Conservation (phyloP, 2,797 vertebrate genomes). For the Lophius americanus region DNA sequence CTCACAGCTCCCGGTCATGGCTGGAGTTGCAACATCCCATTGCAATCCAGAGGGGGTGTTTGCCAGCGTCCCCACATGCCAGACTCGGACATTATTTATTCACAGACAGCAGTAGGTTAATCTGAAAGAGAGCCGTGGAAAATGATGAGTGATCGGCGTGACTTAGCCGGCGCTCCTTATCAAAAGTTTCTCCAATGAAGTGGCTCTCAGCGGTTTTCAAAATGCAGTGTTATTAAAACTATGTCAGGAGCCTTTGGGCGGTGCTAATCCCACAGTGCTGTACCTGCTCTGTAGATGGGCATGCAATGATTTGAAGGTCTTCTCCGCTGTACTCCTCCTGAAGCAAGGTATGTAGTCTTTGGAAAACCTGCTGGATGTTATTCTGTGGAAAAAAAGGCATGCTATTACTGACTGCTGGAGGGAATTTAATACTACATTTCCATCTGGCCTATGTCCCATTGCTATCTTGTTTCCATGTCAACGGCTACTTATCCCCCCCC, state of each 20-base stretch:
- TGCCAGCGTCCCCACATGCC: constrained; percentile 24
- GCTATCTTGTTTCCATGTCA: constrained; percentile 79
- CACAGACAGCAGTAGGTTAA: constrained; percentile 91
- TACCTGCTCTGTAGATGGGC: constrained; percentile 92
- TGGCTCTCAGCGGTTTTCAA: constrained; percentile 52
- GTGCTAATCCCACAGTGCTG: constrained; percentile 28
- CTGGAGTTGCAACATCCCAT: constrained; percentile 43
- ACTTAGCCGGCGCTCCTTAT: constrained; percentile 45
- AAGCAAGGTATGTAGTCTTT: constrained; percentile 90
- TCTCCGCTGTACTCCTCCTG: constrained; percentile 95
- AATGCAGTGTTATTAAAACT: constrained; percentile 49
- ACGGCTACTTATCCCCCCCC: constrained; percentile 59
- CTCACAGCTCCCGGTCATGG: constrained; percentile 42
- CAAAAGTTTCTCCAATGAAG: constrained; percentile 37
- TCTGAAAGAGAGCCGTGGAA: constrained; percentile 80
- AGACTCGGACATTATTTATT: constrained; percentile 83
- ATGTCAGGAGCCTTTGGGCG: constrained; percentile 43
- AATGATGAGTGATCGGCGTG: constrained; percentile 41
- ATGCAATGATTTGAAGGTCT: constrained; percentile 95
- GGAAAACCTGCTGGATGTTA: constrained; percentile 97
- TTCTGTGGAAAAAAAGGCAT: constrained; percentile 78
- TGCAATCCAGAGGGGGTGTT: constrained; percentile 34
- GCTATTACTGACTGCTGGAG: constrained; percentile 63
- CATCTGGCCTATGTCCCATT: constrained; percentile 62
- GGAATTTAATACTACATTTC: constrained; percentile 71